phyloP scores from a whole-genome alignment of 2,888 invertebrate genomes.

The Cistogaster globosa region DNA sequence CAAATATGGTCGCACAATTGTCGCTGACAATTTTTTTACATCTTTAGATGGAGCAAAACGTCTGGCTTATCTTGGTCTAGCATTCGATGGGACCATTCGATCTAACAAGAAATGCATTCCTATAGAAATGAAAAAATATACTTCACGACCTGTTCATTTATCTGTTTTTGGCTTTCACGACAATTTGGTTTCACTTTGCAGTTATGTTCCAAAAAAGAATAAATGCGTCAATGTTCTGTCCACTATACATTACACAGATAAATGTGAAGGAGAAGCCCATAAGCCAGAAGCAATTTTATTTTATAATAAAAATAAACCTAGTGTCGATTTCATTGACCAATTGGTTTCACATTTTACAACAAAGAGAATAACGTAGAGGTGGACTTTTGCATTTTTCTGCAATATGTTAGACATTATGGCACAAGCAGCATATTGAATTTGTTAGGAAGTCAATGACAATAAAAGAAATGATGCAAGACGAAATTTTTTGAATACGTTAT shows the following conservation, averaged over 20 bases:
- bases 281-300: slow-evolving; percentile 67
- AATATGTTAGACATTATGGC: slow-evolving; percentile 17
- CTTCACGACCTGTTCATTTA: slow-evolving; percentile 8
- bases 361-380: not conserved
- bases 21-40: slow-evolving; percentile 64
- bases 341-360: slow-evolving; percentile 16
- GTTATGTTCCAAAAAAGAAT: slow-evolving; percentile 50
- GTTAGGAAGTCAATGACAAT: slow-evolving; percentile 26
- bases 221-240: slow-evolving; percentile 58
- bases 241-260: slow-evolving; percentile 48
- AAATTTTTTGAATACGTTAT: slow-evolving; percentile 21
- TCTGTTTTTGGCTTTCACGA: slow-evolving; percentile 52
- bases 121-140: slow-evolving; percentile 42
- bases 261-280: slow-evolving; percentile 53
- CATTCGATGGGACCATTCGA: slow-evolving; percentile 54
- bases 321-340: slow-evolving; percentile 50
- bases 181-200: slow-evolving; percentile 26
- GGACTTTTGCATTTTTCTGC: slow-evolving; percentile 11
- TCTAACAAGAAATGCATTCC: slow-evolving; percentile 38
- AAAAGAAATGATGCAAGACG: slow-evolving; percentile 27
- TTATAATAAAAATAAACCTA: slow-evolving; percentile 64
- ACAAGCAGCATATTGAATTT: slow-evolving; percentile 24
- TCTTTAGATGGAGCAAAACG: slow-evolving; percentile 35
- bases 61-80: slow-evolving; percentile 25
- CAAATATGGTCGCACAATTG: slow-evolving; percentile 56